phyloP scores from a whole-genome alignment of 1,140 invertebrate genomes.

The Ips typographus region DNA sequence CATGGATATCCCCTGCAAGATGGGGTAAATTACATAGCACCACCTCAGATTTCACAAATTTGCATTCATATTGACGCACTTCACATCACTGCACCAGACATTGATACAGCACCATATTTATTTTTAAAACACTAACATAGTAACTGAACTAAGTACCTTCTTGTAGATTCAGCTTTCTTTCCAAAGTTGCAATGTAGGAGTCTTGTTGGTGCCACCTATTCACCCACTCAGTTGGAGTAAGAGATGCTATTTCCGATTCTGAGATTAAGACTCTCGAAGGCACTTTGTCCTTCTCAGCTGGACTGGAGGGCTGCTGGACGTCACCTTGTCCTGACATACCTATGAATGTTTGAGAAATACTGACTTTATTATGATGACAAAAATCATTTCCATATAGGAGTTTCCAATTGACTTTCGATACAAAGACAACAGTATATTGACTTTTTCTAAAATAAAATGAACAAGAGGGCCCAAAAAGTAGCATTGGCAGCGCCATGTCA shows the following conservation, averaged over 20 bases:
- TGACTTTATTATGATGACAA: too few species aligned
- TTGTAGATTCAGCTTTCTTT: conserved; percentile 47
- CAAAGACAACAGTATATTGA: too few species aligned
- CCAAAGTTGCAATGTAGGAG: conserved; percentile 45
- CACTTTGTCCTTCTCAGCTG: conserved; percentile 42
- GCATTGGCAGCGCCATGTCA: too few species aligned
- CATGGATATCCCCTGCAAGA: conserved; percentile 70
- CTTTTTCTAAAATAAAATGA: too few species aligned
- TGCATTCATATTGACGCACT: conserved; percentile 36
- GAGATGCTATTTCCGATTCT: conserved; percentile 44
- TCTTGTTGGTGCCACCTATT: conserved; percentile 50
- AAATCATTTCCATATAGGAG: too few species aligned
- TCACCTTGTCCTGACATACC: conserved; percentile 45
- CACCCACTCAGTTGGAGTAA: conserved; percentile 44
- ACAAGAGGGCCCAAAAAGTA: too few species aligned
- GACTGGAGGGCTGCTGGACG: conserved; percentile 40
- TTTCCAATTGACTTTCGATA: too few species aligned
- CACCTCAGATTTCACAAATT: neutral
- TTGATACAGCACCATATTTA: conserved; percentile 42
- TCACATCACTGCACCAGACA: conserved; percentile 47
- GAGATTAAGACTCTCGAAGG: conserved; percentile 43
- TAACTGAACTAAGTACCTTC: conserved; percentile 52
- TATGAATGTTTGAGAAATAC: neutral
- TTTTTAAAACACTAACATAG: conserved; percentile 41
- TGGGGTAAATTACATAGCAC: conserved; percentile 15